Evolutionary conservation across 1,140 invertebrate genomes (phyloP).

Genomic region (Apis dorsata): DNA sequence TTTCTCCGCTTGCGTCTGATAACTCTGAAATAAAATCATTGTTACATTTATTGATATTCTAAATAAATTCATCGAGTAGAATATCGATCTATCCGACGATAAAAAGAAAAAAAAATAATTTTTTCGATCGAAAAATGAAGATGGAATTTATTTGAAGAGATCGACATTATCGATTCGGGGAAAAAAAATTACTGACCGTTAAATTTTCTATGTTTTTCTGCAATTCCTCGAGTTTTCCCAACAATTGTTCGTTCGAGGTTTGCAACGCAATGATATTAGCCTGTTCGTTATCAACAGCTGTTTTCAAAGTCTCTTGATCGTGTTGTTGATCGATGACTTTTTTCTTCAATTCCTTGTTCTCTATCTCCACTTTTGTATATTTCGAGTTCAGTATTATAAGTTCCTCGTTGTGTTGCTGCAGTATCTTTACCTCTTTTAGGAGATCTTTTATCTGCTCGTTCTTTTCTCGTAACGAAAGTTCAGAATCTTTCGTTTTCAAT

Average conservation of each 20-base stretch:
- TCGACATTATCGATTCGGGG: neutral
- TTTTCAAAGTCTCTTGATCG: slow-evolving; percentile 68
- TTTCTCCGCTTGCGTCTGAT: slow-evolving; percentile 57
- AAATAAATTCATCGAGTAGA: neutral
- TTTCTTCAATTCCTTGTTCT: slow-evolving; percentile 73
- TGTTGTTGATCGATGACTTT: slow-evolving; percentile 68
- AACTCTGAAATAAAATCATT: slow-evolving; percentile 56
- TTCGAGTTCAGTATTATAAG: slow-evolving; percentile 70
- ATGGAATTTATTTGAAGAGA: neutral
- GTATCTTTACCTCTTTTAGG: slow-evolving; percentile 69
- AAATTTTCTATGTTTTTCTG: slow-evolving; percentile 74
- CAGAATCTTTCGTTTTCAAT: slow-evolving; percentile 60
- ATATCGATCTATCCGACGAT: neutral
- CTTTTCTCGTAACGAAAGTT: slow-evolving; percentile 67
- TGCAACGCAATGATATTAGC: slow-evolving; percentile 68
- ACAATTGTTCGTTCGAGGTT: slow-evolving; percentile 70
- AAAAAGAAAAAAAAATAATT: neutral
- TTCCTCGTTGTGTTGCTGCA: slow-evolving; percentile 77
- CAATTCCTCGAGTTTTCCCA: slow-evolving; percentile 73
- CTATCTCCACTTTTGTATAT: slow-evolving; percentile 69
- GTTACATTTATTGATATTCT: neutral
- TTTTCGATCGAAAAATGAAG: neutral
- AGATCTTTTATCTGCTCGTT: slow-evolving; percentile 74
- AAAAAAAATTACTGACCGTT: slow-evolving; percentile 66
- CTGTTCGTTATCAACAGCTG: slow-evolving; percentile 69